Percentiles rank a stretch among this genome's conserved stretches.
phyloP scores from a whole-genome alignment of 2,797 vertebrate genomes.

The Pygocentrus nattereri region DNA sequence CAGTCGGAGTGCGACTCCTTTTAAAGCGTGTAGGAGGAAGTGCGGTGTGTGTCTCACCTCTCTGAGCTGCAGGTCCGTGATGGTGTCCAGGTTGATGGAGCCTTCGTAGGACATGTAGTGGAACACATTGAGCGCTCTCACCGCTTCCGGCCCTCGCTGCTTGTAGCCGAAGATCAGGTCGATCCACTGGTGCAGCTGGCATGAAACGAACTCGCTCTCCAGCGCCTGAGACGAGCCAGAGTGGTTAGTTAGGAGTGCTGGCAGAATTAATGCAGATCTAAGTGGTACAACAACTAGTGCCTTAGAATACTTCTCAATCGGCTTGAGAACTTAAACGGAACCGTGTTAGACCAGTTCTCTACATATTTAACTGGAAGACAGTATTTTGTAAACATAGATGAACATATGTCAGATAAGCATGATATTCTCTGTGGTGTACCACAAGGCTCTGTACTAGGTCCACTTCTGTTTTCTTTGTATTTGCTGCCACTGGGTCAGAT shows the following conservation, averaged over 20 bases:
- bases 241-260: not conserved
- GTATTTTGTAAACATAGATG: too few relatives aligned
- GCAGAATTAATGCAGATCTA: not conserved
- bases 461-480: too few relatives aligned
- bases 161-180: conserved; percentile 99
- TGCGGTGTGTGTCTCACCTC: conserved; percentile 82
- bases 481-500: too few relatives aligned
- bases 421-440: too few relatives aligned
- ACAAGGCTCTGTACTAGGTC: too few relatives aligned
- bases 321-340: too few relatives aligned
- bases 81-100: conserved; percentile 90
- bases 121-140: conserved; percentile 94
- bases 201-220: conserved; percentile 97
- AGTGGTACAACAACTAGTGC: not conserved
- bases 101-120: conserved; percentile 96
- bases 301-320: too few relatives aligned
- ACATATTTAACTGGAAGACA: too few relatives aligned
- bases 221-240: conserved; percentile 82
- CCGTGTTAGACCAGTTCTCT: too few relatives aligned
- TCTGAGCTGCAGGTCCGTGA: conserved; percentile 87
- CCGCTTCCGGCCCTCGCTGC: conserved; percentile 95
- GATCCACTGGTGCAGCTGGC: conserved; percentile 95
- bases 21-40: not conserved
- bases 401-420: too few relatives aligned
- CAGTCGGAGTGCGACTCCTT: not conserved